These are phyloP conservation scores for Zootoca vivipara DNA, from an alignment of 2,113 vertebrate genomes.

Conservation along the genomic window DNA sequence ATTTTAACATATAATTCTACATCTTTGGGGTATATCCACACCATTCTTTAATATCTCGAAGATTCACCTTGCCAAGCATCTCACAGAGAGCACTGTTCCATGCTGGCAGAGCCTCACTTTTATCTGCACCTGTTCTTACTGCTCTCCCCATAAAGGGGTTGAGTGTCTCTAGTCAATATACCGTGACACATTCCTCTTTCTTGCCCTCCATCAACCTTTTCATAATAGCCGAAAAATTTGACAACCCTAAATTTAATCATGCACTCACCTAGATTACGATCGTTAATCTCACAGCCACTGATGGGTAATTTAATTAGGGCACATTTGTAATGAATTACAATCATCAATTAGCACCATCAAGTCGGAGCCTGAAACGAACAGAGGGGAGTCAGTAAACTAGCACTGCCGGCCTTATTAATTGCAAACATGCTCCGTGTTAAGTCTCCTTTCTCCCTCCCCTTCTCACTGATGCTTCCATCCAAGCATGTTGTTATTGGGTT, in stretches of 20 bases:
- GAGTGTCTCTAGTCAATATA: neutral
- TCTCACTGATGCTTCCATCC: neutral
- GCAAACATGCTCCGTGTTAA: neutral
- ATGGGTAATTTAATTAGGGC: constrained; percentile 78
- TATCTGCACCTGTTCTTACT: neutral
- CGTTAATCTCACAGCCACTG: constrained; percentile 70
- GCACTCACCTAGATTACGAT: constrained; percentile 59
- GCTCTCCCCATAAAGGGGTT: neutral
- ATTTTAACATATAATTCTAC: neutral
- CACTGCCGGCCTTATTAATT: constrained; percentile 50
- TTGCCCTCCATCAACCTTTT: neutral
- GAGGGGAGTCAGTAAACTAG: constrained; percentile 60
- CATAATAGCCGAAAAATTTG: constrained; percentile 53
- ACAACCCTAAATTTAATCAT: constrained; percentile 63
- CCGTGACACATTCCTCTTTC: neutral
- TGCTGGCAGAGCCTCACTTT: neutral
- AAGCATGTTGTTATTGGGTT: constrained; percentile 22
- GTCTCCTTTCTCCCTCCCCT: neutral
- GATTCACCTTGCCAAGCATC: neutral
- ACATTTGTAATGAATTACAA: constrained; percentile 77
- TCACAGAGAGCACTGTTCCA: neutral
- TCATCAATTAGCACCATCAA: constrained; percentile 72
- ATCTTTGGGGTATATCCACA: too few relatives aligned
- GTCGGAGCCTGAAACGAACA: constrained; percentile 25
- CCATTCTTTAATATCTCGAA: neutral